Evolutionary conservation across 2,797 vertebrate species (phyloP).

Genomic region (Intellagama lesueurii): DNA sequence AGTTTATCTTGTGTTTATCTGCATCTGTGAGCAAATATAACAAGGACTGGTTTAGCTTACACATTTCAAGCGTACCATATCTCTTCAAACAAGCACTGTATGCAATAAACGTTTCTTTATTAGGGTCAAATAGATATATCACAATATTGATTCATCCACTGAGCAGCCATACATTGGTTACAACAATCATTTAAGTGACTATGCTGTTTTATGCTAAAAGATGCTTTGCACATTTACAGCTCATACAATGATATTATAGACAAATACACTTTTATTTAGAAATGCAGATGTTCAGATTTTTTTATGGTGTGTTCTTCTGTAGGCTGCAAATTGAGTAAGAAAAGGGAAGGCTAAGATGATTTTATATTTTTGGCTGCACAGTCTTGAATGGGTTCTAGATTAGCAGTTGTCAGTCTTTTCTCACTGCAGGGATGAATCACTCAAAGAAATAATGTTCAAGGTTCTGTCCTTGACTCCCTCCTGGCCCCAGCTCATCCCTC

Average conservation of each 20-base stretch:
- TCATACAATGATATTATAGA: slow-evolving; percentile 75
- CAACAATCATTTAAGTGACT: slow-evolving; percentile 79
- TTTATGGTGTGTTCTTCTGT: slow-evolving; percentile 56
- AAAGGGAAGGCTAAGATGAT: slow-evolving; percentile 14
- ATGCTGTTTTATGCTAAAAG: slow-evolving; percentile 76
- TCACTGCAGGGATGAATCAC: neutral
- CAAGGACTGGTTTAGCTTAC: neutral
- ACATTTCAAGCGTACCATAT: slow-evolving; percentile 49
- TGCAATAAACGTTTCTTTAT: slow-evolving; percentile 82
- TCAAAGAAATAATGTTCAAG: neutral
- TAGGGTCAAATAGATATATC: slow-evolving; percentile 81
- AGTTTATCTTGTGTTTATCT: neutral
- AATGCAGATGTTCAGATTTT: slow-evolving; percentile 74
- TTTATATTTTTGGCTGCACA: slow-evolving; percentile 29
- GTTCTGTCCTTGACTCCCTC: neutral
- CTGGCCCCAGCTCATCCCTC: neutral
- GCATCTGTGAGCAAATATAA: neutral
- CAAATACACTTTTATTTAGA: slow-evolving; percentile 74
- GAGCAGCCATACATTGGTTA: slow-evolving; percentile 79
- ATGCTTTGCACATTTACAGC: slow-evolving; percentile 74
- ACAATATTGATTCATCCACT: slow-evolving; percentile 82
- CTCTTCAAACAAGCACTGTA: slow-evolving; percentile 68
- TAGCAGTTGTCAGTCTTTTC: slow-evolving; percentile 3
- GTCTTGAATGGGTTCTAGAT: neutral
- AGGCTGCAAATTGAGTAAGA: slow-evolving; percentile 55